Percentiles rank a stretch among this genome's conserved stretches.
These are phyloP conservation scores for Macrophya alboannulata DNA, from an alignment of 2,888 invertebrate species.

Conservation along the genomic window DNA sequence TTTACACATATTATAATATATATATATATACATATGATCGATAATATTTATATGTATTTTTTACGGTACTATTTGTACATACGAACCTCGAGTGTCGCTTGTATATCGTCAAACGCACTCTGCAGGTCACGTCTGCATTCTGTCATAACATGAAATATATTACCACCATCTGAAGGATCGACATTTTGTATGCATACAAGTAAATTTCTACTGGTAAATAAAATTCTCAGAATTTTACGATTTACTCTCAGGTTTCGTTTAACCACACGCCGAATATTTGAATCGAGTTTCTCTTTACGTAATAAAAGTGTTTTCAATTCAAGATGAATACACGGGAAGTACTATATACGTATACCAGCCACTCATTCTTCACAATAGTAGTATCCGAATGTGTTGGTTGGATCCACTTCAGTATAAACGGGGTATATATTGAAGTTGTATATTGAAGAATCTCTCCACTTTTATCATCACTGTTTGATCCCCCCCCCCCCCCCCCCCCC, in stretches of 20 bases:
- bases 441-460: conserved; percentile 7
- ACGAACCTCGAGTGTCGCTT: conserved; percentile 29
- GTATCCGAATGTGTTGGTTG: not conserved
- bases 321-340: not conserved
- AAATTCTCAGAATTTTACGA: not conserved
- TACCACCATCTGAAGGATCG: not conserved
- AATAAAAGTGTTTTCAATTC: not conserved
- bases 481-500: conserved; percentile 34
- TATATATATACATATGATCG: not conserved
- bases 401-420: not conserved
- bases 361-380: not conserved
- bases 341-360: not conserved
- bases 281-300: too few relatives aligned
- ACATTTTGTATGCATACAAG: not conserved
- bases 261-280: not conserved
- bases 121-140: not conserved
- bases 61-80: conserved; percentile 17
- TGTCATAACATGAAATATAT: not conserved
- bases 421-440: not conserved
- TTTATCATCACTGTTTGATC: conserved; percentile 40
- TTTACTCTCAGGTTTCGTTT: not conserved
- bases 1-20: conserved; percentile 31
- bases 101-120: not conserved
- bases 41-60: conserved; percentile 54
- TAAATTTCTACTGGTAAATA: not conserved